Conservation (phyloP, 2,888 invertebrate species). For the Latrodectus elegans region DNA sequence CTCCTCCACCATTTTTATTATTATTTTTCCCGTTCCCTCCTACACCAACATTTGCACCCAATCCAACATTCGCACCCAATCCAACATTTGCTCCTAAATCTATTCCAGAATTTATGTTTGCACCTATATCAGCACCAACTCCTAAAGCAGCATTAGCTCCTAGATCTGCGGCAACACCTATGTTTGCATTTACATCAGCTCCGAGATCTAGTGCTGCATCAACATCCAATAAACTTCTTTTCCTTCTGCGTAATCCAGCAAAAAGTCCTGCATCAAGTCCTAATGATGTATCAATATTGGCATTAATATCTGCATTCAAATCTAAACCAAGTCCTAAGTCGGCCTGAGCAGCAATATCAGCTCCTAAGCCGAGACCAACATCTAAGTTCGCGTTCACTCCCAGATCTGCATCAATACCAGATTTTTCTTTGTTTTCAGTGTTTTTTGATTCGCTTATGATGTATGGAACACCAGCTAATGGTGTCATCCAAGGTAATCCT, state of each 20-base stretch:
- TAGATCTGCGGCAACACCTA: not conserved
- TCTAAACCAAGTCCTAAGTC: conserved; percentile 7
- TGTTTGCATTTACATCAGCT: conserved; percentile 4
- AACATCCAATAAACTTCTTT: not conserved
- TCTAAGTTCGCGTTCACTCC: conserved; percentile 11
- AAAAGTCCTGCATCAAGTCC: not conserved
- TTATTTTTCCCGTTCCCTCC: not conserved
- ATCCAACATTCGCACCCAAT: not conserved
- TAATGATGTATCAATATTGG: conserved; percentile 21
- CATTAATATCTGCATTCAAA: conserved; percentile 17
- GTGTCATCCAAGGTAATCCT: conserved; percentile 37
- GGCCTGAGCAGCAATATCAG: not conserved
- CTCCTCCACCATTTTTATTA: not conserved
- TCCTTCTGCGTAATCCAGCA: not conserved
- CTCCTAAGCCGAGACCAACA: conserved; percentile 9
- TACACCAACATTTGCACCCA: not conserved
- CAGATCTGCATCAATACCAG: conserved; percentile 5
- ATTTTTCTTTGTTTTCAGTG: not conserved
- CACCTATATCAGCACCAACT: conserved; percentile 2
- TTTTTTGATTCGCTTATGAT: not conserved
- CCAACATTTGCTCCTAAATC: conserved; percentile 15
- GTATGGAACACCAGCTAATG: conserved; percentile 22
- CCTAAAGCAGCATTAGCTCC: conserved; percentile 2
- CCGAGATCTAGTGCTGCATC: not conserved
- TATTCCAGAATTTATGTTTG: conserved; percentile 1